phyloP scores from a whole-genome alignment of 2,797 vertebrate genomes.

The Novumbra hubbsi region DNA sequence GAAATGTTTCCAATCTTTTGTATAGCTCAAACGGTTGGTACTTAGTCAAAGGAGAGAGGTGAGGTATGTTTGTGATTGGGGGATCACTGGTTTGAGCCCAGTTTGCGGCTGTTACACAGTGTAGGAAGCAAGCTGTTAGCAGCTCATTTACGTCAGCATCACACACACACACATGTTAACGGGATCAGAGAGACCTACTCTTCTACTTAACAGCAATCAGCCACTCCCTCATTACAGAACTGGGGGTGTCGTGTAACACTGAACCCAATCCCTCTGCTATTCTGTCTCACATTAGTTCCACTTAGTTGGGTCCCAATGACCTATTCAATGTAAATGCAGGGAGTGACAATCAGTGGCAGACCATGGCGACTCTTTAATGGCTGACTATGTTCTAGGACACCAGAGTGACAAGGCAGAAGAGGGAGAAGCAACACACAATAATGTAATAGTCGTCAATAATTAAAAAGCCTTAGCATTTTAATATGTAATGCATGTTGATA shows the following conservation, averaged over 20 bases:
- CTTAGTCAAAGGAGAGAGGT: no score
- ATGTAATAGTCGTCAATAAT: no score
- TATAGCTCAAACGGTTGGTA: no score
- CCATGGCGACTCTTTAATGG: slow-evolving; percentile 70
- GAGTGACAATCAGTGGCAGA: slow-evolving; percentile 75
- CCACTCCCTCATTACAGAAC: slow-evolving; percentile 74
- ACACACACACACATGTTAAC: slow-evolving; percentile 27
- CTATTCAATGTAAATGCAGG: slow-evolving; percentile 83
- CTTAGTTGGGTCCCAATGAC: slow-evolving; percentile 88
- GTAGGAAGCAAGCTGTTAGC: no score
- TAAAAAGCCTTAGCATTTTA: no score
- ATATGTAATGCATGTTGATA: no score
- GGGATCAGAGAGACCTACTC: slow-evolving; percentile 46
- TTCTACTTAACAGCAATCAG: slow-evolving; percentile 73
- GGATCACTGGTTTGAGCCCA: no score
- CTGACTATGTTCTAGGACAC: slow-evolving; percentile 67
- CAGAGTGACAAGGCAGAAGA: slow-evolving; percentile 66
- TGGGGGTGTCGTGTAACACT: slow-evolving; percentile 74
- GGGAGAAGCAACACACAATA: slow-evolving; percentile 20
- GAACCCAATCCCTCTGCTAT: slow-evolving; percentile 81
- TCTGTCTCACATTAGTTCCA: slow-evolving; percentile 92
- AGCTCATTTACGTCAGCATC: neutral
- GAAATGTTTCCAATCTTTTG: no score
- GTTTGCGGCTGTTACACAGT: no score
- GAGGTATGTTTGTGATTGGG: no score